Evolutionary conservation across 1,140 invertebrate species (phyloP).

Genomic region (Drosophila auraria): DNA sequence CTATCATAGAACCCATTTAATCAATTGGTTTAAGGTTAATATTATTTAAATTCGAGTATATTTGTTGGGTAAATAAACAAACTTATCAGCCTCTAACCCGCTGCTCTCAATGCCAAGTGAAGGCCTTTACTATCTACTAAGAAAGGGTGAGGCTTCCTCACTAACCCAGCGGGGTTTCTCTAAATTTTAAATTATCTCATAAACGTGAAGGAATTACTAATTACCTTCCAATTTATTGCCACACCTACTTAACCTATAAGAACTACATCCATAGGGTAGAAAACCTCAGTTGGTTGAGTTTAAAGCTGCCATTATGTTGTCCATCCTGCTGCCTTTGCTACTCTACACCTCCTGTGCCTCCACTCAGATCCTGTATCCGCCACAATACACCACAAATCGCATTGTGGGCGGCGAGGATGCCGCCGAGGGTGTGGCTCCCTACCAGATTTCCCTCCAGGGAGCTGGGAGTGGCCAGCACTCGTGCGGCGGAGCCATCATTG

Average conservation of each 20-base stretch:
- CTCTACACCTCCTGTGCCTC: neutral
- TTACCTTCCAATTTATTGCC: neutral
- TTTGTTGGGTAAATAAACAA: neutral
- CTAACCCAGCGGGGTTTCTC: conserved; percentile 14
- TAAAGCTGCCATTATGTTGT: conserved; percentile 18
- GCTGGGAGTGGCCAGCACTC: conserved; percentile 67
- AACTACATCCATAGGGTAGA: neutral
- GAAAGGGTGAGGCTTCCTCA: neutral
- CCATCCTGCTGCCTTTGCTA: conserved; percentile 16
- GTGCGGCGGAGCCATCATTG: conserved; percentile 86
- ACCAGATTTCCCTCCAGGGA: conserved; percentile 85
- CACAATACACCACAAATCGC: conserved; percentile 65
- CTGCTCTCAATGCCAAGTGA: conserved; percentile 1
- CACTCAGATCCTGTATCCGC: conserved; percentile 63
- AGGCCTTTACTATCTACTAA: neutral
- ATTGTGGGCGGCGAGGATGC: conserved; percentile 86
- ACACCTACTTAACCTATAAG: conserved; percentile 15
- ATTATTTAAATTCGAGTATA: neutral
- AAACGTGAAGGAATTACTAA: conserved; percentile 31
- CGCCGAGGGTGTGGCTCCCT: conserved; percentile 83
- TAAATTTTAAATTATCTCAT: neutral
- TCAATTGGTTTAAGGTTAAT: neutral
- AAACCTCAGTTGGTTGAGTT: neutral
- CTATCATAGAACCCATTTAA: neutral
- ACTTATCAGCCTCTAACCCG: conserved; percentile 16